A percentile compares a stretch with the other conserved stretches of the same genome.
Conservation (phyloP, 2,888 invertebrate genomes). For the Parnassius mnemosyne region DNA sequence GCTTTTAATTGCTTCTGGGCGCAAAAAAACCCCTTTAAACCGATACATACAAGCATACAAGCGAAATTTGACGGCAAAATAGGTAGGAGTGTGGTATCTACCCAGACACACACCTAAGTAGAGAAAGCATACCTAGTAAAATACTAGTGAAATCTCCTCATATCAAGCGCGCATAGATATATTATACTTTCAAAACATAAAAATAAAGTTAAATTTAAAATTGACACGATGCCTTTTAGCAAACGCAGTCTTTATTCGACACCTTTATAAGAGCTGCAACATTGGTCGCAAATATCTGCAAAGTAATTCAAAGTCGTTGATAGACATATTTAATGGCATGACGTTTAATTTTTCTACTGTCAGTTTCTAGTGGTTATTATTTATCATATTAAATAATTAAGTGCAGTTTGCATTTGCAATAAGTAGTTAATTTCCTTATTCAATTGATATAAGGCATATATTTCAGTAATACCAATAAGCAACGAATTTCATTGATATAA, state of each 20-base stretch:
- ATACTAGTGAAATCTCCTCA: background rate
- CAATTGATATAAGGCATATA: too few species aligned
- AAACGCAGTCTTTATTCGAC: background rate
- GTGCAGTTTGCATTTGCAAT: too few species aligned
- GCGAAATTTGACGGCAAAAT: too few species aligned
- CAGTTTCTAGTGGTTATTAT: conserved; percentile 4
- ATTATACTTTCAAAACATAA: background rate
- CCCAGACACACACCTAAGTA: too few species aligned
- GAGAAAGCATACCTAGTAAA: background rate
- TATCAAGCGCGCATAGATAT: background rate
- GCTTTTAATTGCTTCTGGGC: too few species aligned
- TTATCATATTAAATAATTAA: background rate
- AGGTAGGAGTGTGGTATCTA: too few species aligned
- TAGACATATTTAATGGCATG: conserved; percentile 15
- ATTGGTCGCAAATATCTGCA: conserved; percentile 13
- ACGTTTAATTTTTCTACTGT: conserved; percentile 10
- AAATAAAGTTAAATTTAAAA: too few species aligned
- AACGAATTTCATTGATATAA: background rate
- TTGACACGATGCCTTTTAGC: too few species aligned
- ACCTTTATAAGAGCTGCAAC: background rate
- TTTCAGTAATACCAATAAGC: too few species aligned
- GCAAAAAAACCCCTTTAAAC: too few species aligned
- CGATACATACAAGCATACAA: too few species aligned
- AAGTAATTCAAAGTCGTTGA: conserved; percentile 14
- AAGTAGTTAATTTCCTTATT: too few species aligned